A percentile compares a stretch with the other conserved stretches of the same genome.
Evolutionary conservation across 2,888 invertebrate species (phyloP).

Genomic region (Protula sp.): DNA sequence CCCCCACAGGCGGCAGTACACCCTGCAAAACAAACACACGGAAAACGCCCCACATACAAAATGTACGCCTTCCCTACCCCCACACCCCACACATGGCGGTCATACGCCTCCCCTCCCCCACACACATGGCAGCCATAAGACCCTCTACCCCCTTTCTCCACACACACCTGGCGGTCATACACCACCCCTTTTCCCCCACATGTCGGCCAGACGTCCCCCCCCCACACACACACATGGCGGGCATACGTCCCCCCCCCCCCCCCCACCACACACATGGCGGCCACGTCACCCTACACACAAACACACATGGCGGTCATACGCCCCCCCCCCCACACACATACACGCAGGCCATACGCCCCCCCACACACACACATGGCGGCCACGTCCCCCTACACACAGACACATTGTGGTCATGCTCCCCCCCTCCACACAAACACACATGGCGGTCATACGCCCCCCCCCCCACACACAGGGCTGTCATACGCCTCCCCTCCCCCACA

Average conservation of each 20-base stretch:
- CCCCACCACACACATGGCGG: conserved; percentile 84
- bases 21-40: conserved; percentile 62
- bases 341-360: conserved; percentile 87
- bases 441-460: no score
- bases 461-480: conserved; percentile 84
- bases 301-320: no score
- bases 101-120: conserved; percentile 69
- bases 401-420: no score
- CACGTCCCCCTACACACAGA: conserved; percentile 65
- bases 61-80: no score
- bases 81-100: conserved; percentile 83
- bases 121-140: no score
- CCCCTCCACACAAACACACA: no score
- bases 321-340: conserved; percentile 81
- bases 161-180: conserved; percentile 82
- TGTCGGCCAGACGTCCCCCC: no score
- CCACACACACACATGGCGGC: conserved; percentile 83
- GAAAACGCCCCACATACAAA: conserved; percentile 74
- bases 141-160: conserved; percentile 83
- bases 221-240: no score
- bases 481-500: conserved; percentile 67
- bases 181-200: no score
- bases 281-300: conserved; percentile 67
- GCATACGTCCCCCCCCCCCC: no score
- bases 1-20: conserved; percentile 82